These are phyloP conservation scores for Philereme vetulata DNA, from an alignment of 2,888 invertebrate genomes.

Conservation along the genomic window DNA sequence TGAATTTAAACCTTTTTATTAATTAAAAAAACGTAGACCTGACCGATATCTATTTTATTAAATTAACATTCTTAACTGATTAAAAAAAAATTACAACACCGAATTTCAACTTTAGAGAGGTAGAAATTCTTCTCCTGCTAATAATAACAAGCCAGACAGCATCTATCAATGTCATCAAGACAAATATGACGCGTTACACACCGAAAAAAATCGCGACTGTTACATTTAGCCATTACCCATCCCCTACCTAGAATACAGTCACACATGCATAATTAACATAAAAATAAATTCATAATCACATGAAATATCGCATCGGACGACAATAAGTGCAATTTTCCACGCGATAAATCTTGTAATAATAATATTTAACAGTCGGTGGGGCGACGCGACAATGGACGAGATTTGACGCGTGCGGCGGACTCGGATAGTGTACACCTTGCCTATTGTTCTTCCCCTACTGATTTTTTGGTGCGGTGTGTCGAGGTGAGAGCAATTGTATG, in stretches of 20 bases:
- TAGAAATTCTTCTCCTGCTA: not conserved
- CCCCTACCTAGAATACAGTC: slow-evolving; percentile 53
- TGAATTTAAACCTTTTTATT: not conserved
- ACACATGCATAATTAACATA: slow-evolving; percentile 72
- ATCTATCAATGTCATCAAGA: slow-evolving; percentile 11
- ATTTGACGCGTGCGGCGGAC: slow-evolving; percentile 67
- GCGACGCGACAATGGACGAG: slow-evolving; percentile 52
- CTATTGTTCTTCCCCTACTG: slow-evolving; percentile 52
- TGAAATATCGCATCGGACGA: slow-evolving; percentile 72
- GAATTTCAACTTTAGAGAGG: too few species aligned
- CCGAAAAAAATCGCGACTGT: slow-evolving; percentile 47
- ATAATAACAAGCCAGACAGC: not conserved
- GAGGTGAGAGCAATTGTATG: slow-evolving; percentile 45
- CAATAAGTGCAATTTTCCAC: slow-evolving; percentile 82
- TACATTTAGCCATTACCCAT: slow-evolving; percentile 45
- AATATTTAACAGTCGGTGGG: slow-evolving; percentile 69
- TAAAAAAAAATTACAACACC: too few species aligned
- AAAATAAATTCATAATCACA: slow-evolving; percentile 79
- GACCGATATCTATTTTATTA: too few species aligned
- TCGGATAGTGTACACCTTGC: slow-evolving; percentile 68
- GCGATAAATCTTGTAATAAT: slow-evolving; percentile 82
- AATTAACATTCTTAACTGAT: too few species aligned
- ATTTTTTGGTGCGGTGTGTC: slow-evolving; percentile 41
- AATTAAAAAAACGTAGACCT: not conserved
- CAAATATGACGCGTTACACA: slow-evolving; percentile 19